Evolutionary conservation across 2,888 invertebrate species (phyloP), one percentile per base, ranked within the genome.

Genomic region (Plagiodera versicolora): DNA sequence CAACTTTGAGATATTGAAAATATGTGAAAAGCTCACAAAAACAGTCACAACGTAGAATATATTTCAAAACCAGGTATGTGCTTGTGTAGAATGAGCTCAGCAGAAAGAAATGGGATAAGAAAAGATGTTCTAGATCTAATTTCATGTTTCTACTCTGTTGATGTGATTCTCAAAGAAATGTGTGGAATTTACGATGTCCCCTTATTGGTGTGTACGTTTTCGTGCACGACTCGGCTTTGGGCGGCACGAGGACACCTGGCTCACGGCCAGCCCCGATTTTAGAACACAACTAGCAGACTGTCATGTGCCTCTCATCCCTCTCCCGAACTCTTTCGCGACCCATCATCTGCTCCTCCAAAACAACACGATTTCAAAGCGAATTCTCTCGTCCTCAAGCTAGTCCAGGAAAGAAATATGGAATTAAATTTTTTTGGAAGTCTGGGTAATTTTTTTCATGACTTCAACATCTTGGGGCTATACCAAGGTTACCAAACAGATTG

Each of bases 241-340:
- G 69, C 72, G 74, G 74, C 75, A 76, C 73, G 74, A 73, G 75
- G 73, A 67, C 74, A 74, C 67, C 72, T 77, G 77, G 77, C 75
- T 60, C 56, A 17, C 51, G 58, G 75, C 77, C 77, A 77, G 71
- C 64, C 72, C 72, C 74, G 70, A 70, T 71, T 77, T 77, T 77
- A 77, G 77, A 76, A 75, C 74, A 73, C 72, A 73, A 75, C 71
- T 75, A 70, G 71, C 74, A 73, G 74, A 74, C 73, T 72, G 68
- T 72, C 55, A 56, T 52, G 32, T 51, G 39, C 60, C 30, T 53
- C 56, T 51, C 50, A 51, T 35, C 60, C 60, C 51, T 16, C 60
- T 30, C 45, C 50, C 58, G 44, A 16, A 56, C 49, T 45, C 50
- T 10, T 16, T 24, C 30, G n/a, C 48, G 28, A 18, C 14, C 14